These are phyloP conservation scores for Cynoglossus semilaevis DNA, from an alignment of 2,113 vertebrate genomes.

Conservation along the genomic window DNA sequence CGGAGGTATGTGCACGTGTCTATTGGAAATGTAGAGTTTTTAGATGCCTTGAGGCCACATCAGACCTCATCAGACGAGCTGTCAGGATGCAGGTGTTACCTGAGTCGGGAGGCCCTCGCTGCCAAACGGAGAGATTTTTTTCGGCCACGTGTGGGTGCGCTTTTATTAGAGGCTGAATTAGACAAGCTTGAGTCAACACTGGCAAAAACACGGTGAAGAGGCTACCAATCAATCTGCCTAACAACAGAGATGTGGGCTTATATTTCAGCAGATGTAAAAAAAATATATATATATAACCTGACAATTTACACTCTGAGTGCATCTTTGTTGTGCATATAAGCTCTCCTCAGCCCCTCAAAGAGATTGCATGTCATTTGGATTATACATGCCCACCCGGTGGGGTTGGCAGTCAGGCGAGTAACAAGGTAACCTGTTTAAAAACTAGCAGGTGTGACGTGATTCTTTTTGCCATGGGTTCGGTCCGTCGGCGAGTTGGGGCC, in stretches of 20 bases:
- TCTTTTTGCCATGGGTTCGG: not conserved
- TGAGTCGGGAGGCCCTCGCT: slow-evolving; percentile 36
- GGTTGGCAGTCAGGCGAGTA: slow-evolving; percentile 6
- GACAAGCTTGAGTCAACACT: slow-evolving; percentile 58
- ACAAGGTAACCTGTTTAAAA: slow-evolving; percentile 15
- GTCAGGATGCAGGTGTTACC: slow-evolving; percentile 58
- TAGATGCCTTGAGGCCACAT: slow-evolving; percentile 45
- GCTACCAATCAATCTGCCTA: slow-evolving; percentile 39
- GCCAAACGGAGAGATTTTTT: slow-evolving; percentile 24
- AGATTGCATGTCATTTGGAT: slow-evolving; percentile 8
- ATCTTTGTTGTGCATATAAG: slow-evolving; percentile 37
- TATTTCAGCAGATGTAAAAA: too few species aligned
- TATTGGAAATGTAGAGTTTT: slow-evolving; percentile 32
- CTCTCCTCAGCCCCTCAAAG: not conserved
- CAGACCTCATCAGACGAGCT: slow-evolving; percentile 55
- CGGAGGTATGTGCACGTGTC: slow-evolving; percentile 27
- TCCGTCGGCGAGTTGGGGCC: slow-evolving; percentile 5
- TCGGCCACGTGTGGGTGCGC: not conserved
- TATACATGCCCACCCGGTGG: slow-evolving; percentile 13
- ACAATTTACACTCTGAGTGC: not conserved
- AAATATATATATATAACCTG: too few species aligned
- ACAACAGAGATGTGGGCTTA: not conserved
- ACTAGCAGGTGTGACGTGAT: slow-evolving; percentile 26
- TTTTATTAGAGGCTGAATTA: slow-evolving; percentile 53
- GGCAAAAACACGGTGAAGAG: slow-evolving; percentile 28